Conservation (phyloP, 2,888 invertebrate genomes). For the Clivina fossor region DNA sequence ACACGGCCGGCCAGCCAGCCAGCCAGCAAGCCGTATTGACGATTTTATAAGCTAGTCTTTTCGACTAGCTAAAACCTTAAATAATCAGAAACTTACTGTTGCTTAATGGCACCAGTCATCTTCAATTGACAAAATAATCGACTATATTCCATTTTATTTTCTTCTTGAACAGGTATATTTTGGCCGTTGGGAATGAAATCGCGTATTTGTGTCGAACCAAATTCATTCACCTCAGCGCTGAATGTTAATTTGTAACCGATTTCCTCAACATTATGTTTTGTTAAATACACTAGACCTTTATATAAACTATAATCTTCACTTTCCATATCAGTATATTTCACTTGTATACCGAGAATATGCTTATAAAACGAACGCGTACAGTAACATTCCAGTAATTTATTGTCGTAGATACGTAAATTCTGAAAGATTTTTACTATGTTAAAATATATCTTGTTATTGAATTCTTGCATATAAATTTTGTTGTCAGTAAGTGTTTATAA, state of each 20-base stretch:
- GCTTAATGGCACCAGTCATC: slow-evolving; percentile 86
- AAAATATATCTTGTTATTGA: no score
- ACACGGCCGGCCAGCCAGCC: no score
- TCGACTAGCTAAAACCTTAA: no score
- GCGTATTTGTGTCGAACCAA: slow-evolving; percentile 82
- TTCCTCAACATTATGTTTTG: slow-evolving; percentile 78
- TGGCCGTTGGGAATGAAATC: slow-evolving; percentile 82
- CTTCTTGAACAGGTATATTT: slow-evolving; percentile 79
- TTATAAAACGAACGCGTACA: slow-evolving; percentile 92
- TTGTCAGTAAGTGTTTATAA: no score
- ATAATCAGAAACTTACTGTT: slow-evolving; percentile 70
- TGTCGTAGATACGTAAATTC: slow-evolving; percentile 88
- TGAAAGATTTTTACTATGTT: no score
- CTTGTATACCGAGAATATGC: slow-evolving; percentile 83
- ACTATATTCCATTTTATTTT: slow-evolving; percentile 87
- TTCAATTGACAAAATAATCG: slow-evolving; percentile 88
- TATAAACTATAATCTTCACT: slow-evolving; percentile 89
- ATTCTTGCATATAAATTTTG: no score
- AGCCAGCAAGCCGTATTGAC: no score
- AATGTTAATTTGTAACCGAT: slow-evolving; percentile 84
- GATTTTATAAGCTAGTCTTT: no score
- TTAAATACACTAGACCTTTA: slow-evolving; percentile 80
- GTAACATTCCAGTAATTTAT: slow-evolving; percentile 86
- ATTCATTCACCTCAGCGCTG: slow-evolving; percentile 85
- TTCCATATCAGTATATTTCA: slow-evolving; percentile 87